These are phyloP conservation scores for Sminthurinus aureus DNA, from an alignment of 2,888 invertebrate genomes.

Conservation along the genomic window DNA sequence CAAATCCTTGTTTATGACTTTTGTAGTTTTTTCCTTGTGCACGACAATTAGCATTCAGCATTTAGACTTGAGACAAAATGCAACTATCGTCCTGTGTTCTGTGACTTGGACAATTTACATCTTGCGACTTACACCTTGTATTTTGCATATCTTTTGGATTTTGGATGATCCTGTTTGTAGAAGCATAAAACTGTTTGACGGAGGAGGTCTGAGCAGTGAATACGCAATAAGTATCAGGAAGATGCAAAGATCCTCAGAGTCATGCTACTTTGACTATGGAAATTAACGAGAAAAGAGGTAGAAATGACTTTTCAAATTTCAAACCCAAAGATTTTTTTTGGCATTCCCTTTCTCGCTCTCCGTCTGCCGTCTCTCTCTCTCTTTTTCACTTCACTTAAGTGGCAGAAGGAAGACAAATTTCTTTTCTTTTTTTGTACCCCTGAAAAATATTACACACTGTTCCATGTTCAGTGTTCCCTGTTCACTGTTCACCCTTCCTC, in stretches of 20 bases:
- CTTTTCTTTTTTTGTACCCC: not conserved
- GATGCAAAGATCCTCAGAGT: not conserved
- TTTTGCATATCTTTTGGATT: not conserved
- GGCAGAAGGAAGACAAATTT: not conserved
- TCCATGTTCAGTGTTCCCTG: no score
- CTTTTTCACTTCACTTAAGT: not conserved
- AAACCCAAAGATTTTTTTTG: not conserved
- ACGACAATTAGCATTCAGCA: slow-evolving; percentile 15
- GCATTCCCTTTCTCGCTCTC: not conserved
- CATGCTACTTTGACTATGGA: not conserved
- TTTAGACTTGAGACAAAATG: not conserved
- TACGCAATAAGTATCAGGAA: not conserved
- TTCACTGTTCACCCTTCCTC: no score
- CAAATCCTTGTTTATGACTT: no score
- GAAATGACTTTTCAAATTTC: not conserved
- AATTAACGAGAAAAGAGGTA: not conserved
- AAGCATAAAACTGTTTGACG: not conserved
- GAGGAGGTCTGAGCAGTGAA: not conserved
- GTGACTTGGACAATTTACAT: not conserved
- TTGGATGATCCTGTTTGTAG: not conserved
- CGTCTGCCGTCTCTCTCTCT: not conserved
- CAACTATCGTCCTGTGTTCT: not conserved
- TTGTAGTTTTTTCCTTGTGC: not conserved
- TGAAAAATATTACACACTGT: not conserved
- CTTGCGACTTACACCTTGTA: not conserved